phyloP scores from a whole-genome alignment of 2,888 invertebrate genomes.

The Enchytraeus crypticus region DNA sequence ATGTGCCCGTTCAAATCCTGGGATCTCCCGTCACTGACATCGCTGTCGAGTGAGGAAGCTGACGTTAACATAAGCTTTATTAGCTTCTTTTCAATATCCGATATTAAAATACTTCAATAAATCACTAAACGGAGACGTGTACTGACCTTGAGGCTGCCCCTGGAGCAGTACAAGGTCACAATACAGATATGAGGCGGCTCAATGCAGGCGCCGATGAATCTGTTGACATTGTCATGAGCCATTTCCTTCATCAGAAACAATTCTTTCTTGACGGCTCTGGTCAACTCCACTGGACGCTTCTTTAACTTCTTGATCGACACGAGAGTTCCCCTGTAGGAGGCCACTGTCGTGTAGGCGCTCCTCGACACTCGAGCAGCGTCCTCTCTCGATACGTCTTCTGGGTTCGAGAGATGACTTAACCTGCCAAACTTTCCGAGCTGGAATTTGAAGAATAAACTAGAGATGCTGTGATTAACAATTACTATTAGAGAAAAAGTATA shows the following conservation, averaged over 20 bases:
- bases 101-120: too few relatives aligned
- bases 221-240: slow-evolving; percentile 45
- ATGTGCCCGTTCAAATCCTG: too few relatives aligned
- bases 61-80: too few relatives aligned
- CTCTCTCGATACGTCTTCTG: slow-evolving; percentile 10
- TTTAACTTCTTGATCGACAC: slow-evolving; percentile 73
- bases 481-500: too few relatives aligned
- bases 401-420: slow-evolving; percentile 16
- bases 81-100: too few relatives aligned
- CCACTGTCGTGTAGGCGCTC: slow-evolving; percentile 28
- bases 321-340: slow-evolving; percentile 40
- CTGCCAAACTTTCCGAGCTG: slow-evolving; percentile 12
- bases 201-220: slow-evolving; percentile 80
- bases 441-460: neutral
- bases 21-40: too few relatives aligned
- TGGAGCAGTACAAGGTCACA: slow-evolving; percentile 41
- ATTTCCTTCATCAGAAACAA: slow-evolving; percentile 43
- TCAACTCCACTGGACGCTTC: slow-evolving; percentile 34
- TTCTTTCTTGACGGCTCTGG: slow-evolving; percentile 41
- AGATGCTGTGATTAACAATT: too few relatives aligned
- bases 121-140: too few relatives aligned
- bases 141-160: slow-evolving; percentile 45
- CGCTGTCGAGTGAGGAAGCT: too few relatives aligned
- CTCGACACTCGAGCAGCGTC: slow-evolving; percentile 2
- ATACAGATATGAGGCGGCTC: slow-evolving; percentile 42